Evolutionary conservation across 23 tunicate genomes (phyloP).

Genomic region (Ciona savignyi): DNA sequence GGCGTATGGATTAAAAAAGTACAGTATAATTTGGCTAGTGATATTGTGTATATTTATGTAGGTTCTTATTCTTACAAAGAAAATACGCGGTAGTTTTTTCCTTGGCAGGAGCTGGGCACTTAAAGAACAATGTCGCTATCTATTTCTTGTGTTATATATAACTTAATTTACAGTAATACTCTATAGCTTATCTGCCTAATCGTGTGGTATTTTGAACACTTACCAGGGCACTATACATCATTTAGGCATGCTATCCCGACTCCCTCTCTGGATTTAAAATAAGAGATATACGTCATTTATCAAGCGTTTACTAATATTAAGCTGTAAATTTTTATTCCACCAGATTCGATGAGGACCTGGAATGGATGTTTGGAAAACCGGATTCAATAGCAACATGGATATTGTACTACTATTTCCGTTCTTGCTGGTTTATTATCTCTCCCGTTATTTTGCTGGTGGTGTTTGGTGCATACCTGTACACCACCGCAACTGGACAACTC

Average conservation of each 20-base stretch:
- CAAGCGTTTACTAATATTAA: background rate
- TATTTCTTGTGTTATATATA: too few relatives aligned
- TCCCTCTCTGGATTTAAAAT: too few relatives aligned
- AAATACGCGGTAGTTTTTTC: too few relatives aligned
- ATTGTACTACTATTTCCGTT: slow-evolving; percentile 65
- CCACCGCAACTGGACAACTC: slow-evolving; percentile 35
- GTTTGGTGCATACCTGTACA: slow-evolving; percentile 65
- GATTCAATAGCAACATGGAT: slow-evolving; percentile 60
- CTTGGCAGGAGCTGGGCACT: too few relatives aligned
- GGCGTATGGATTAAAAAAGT: slow-evolving; percentile 74
- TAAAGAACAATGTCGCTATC: too few relatives aligned
- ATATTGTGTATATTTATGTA: background rate
- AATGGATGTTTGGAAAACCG: slow-evolving; percentile 90
- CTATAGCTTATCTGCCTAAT: too few relatives aligned
- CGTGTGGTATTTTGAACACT: too few relatives aligned
- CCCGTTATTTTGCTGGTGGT: slow-evolving; percentile 76
- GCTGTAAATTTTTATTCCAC: background rate
- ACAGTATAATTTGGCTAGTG: slow-evolving; percentile 14
- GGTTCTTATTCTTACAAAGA: too few relatives aligned
- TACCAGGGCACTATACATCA: too few relatives aligned
- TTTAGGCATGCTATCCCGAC: too few relatives aligned
- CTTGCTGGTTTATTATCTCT: slow-evolving; percentile 90
- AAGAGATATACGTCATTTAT: too few relatives aligned
- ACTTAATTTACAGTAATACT: too few relatives aligned
- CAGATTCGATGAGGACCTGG: slow-evolving; percentile 73